Evolutionary conservation across 2,113 vertebrate genomes (phyloP).

Genomic region (Callipepla californica): DNA sequence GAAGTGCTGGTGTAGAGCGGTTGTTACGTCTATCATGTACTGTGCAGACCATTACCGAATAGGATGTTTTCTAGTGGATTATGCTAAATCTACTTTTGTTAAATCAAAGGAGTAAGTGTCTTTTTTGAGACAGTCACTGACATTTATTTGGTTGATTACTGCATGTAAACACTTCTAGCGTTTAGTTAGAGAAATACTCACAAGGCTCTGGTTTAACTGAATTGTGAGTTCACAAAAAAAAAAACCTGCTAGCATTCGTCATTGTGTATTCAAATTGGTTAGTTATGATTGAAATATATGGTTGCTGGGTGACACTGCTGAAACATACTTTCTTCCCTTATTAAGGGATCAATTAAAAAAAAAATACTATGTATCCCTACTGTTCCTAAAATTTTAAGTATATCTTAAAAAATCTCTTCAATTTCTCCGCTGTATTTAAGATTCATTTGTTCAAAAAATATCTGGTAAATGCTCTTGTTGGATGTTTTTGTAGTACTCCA

Average conservation of each 20-base stretch:
- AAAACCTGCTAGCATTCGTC: neutral
- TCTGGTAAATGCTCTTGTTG: neutral
- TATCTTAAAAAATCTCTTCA: neutral
- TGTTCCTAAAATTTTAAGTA: neutral
- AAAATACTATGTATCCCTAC: neutral
- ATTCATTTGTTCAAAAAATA: neutral
- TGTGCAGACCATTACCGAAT: slow-evolving; percentile 54
- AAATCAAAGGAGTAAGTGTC: slow-evolving; percentile 70
- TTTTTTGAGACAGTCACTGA: neutral
- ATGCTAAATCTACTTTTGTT: slow-evolving; percentile 74
- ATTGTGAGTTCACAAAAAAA: neutral
- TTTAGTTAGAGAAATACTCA: neutral
- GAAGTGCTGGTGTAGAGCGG: slow-evolving; percentile 79
- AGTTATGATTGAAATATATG: neutral
- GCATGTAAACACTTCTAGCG: neutral
- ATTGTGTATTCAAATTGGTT: too few species aligned
- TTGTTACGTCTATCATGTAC: slow-evolving; percentile 67
- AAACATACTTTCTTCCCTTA: neutral
- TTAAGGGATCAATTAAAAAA: neutral
- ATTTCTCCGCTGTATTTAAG: neutral
- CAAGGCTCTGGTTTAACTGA: neutral
- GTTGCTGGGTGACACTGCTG: neutral
- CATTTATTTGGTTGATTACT: neutral
- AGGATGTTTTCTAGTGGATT: slow-evolving; percentile 83
- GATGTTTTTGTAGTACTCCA: neutral